A percentile compares a stretch with the other conserved stretches of the same genome.
Evolutionary conservation across 2,797 vertebrate species (phyloP).

Genomic region (Notoglanidium macrostoma): DNA sequence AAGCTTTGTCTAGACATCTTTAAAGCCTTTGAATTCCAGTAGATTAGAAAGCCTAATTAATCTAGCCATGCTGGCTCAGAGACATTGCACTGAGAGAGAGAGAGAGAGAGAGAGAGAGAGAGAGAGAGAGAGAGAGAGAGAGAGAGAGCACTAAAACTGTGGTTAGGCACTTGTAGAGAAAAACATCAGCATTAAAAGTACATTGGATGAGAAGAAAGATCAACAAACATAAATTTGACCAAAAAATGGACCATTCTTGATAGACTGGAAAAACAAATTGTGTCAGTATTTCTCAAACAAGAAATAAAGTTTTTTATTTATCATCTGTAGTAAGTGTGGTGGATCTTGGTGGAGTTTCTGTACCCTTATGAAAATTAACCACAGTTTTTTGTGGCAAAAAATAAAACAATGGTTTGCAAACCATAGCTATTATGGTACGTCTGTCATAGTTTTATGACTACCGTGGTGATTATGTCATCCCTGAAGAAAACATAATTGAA

Average conservation of each 20-base stretch:
- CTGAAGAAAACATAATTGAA: background rate
- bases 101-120: slow-evolving; percentile 15
- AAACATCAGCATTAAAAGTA: slow-evolving; percentile 53
- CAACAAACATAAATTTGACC: slow-evolving; percentile 43
- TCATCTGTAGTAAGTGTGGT: slow-evolving; percentile 30
- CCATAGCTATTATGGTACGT: slow-evolving; percentile 15
- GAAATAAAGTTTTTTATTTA: background rate
- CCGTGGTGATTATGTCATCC: slow-evolving; percentile 13
- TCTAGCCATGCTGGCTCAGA: slow-evolving; percentile 53
- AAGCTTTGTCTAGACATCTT: slow-evolving; percentile 63
- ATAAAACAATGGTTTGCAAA: slow-evolving; percentile 18
- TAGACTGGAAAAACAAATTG: slow-evolving; percentile 36
- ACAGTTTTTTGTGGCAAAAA: background rate
- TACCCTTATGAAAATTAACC: background rate
- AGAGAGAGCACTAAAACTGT: slow-evolving; percentile 39
- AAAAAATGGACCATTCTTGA: slow-evolving; percentile 19
- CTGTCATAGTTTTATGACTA: slow-evolving; percentile 8
- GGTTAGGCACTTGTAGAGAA: slow-evolving; percentile 41
- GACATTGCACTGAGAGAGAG: slow-evolving; percentile 17
- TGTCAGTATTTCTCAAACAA: slow-evolving; percentile 8
- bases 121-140: slow-evolving; percentile 12
- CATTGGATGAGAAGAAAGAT: slow-evolving; percentile 47
- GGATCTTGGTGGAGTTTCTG: slow-evolving; percentile 24
- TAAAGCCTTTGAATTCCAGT: slow-evolving; percentile 56
- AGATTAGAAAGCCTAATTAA: slow-evolving; percentile 61